Evolutionary conservation across 2,888 invertebrate genomes (phyloP).

Genomic region (Caenorhabditis imperialis): DNA sequence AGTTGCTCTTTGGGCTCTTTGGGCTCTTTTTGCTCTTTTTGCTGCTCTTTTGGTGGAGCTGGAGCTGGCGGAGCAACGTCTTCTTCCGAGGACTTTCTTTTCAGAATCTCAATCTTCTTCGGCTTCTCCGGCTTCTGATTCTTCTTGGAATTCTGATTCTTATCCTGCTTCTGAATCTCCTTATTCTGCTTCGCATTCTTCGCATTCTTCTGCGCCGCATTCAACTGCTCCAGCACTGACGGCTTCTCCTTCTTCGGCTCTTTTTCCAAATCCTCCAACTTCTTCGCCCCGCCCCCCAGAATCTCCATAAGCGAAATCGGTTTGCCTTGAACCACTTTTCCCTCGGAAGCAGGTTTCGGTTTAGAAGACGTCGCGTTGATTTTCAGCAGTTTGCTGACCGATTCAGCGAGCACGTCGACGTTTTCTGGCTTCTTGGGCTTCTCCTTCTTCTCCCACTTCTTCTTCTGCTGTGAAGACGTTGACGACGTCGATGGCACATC

Average conservation of each 20-base stretch:
- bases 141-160: slow-evolving; percentile 7
- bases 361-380: slow-evolving; percentile 8
- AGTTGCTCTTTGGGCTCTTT: too few relatives aligned
- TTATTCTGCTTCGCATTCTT: neutral
- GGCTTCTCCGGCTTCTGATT: slow-evolving; percentile 7
- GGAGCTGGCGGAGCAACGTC: neutral
- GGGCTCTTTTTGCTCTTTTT: too few relatives aligned
- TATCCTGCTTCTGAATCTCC: slow-evolving; percentile 1
- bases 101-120: slow-evolving; percentile 14
- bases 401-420: slow-evolving; percentile 11
- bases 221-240: slow-evolving; percentile 11
- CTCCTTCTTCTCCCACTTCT: slow-evolving; percentile 16
- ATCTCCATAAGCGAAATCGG: slow-evolving; percentile 30
- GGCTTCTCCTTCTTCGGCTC: slow-evolving; percentile 8
- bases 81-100: neutral
- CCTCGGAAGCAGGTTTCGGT: neutral
- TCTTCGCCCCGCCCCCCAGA: slow-evolving; percentile 8
- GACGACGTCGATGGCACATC: slow-evolving; percentile 1
- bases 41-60: too few relatives aligned
- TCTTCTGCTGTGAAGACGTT: neutral
- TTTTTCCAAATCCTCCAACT: neutral
- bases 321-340: slow-evolving; percentile 7
- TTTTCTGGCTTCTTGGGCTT: slow-evolving; percentile 6
- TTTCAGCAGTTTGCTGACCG: slow-evolving; percentile 26
- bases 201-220: slow-evolving; percentile 8